phyloP scores from a whole-genome alignment of 2,797 vertebrate genomes.

The Vipera latastei region DNA sequence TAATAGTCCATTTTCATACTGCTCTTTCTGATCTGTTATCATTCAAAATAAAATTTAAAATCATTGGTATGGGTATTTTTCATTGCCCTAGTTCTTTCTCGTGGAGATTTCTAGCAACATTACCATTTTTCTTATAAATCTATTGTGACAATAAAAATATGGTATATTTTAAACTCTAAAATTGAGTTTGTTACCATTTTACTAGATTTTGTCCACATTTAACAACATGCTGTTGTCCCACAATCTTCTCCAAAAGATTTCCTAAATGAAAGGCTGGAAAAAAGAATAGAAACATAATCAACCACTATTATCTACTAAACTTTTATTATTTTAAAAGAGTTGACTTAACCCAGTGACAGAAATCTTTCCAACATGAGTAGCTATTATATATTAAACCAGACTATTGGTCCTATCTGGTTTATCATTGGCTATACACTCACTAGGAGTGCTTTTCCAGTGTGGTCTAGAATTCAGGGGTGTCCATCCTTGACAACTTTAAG shows the following conservation, averaged over 20 bases:
- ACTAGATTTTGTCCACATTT: neutral
- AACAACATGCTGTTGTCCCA: neutral
- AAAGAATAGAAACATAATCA: neutral
- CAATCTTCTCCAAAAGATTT: neutral
- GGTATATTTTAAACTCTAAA: conserved; percentile 4
- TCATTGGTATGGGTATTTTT: conserved; percentile 39
- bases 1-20: conserved; percentile 53
- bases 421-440: neutral
- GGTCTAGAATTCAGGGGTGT: neutral
- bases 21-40: conserved; percentile 19
- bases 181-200: conserved; percentile 9
- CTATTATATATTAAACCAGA: neutral
- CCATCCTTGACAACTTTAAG: too few relatives aligned
- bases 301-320: neutral
- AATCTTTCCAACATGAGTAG: neutral
- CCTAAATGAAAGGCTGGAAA: neutral
- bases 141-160: neutral
- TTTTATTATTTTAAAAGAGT: neutral
- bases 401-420: neutral
- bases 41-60: conserved; percentile 42
- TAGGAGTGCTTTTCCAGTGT: neutral
- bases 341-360: neutral
- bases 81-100: conserved; percentile 32
- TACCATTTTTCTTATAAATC: conserved; percentile 16
- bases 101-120: conserved; percentile 17